Conservation (phyloP, 2,888 invertebrate genomes). For the Ligdia adustata region DNA sequence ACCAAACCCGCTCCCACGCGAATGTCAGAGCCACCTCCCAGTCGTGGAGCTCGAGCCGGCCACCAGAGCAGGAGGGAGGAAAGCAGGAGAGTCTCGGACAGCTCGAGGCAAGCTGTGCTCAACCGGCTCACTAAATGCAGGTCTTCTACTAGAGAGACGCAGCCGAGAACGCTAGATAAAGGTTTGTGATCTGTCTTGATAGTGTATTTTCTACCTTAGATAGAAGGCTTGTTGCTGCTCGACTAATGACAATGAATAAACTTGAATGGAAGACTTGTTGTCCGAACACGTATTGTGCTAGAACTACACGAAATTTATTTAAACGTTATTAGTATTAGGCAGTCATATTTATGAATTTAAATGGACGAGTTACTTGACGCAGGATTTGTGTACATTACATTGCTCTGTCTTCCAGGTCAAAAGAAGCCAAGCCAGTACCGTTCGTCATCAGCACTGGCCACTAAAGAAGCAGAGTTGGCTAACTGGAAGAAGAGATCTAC, state of each 20-base stretch:
- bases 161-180: constrained; percentile 71
- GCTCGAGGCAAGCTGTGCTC: constrained; percentile 66
- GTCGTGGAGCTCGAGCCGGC: constrained; percentile 64
- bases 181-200: too few relatives aligned
- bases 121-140: constrained; percentile 76
- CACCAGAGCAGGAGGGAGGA: constrained; percentile 75
- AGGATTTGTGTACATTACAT: too few relatives aligned
- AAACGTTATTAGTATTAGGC: too few relatives aligned
- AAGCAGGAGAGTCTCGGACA: constrained; percentile 71
- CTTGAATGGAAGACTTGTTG: too few relatives aligned
- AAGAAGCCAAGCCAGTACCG: constrained; percentile 85
- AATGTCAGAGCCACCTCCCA: constrained; percentile 81
- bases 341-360: too few relatives aligned
- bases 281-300: too few relatives aligned
- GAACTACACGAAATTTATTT: too few relatives aligned
- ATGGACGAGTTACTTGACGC: too few relatives aligned
- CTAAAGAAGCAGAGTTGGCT: constrained; percentile 90
- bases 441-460: constrained; percentile 86
- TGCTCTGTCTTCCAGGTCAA: constrained; percentile 67
- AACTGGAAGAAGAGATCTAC: constrained; percentile 95
- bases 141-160: constrained; percentile 76
- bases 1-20: constrained; percentile 82
- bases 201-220: too few relatives aligned
- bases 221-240: too few relatives aligned
- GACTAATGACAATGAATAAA: too few relatives aligned